phyloP scores from a whole-genome alignment of 1,140 invertebrate species.

The Euura lappo region DNA sequence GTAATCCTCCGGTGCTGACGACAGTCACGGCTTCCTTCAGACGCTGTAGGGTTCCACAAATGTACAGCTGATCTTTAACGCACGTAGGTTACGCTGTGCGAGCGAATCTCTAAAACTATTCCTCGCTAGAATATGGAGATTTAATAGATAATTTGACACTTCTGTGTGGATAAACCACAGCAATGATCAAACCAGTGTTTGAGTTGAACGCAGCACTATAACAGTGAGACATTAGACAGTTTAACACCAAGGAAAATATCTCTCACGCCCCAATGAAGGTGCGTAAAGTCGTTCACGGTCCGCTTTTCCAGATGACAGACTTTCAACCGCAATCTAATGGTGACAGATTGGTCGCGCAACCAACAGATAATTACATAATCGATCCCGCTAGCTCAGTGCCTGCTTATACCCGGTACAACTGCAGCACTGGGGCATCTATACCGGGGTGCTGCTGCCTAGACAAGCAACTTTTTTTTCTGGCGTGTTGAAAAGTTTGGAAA shows the following conservation, averaged over 20 bases:
- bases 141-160: no score
- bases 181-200: no score
- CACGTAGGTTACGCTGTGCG: no score
- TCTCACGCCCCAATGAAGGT: neutral
- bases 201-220: no score
- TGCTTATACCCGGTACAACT: neutral
- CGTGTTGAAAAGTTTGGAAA: conserved; percentile 3
- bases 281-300: neutral
- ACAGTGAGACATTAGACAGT: no score
- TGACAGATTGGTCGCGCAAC: conserved; percentile 27
- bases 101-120: no score
- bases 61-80: neutral
- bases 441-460: neutral
- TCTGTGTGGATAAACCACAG: no score
- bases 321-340: conserved; percentile 17
- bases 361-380: conserved; percentile 20
- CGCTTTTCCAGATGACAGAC: neutral
- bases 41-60: conserved; percentile 13
- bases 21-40: conserved; percentile 28
- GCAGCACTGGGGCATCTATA: neutral
- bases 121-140: no score
- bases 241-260: no score
- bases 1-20: conserved; percentile 30
- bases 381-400: neutral
- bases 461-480: conserved; percentile 5